Evolutionary conservation across 2,888 invertebrate species (phyloP), one percentile per base, ranked within the genome.

Genomic region (Metopia argyrocephala): DNA sequence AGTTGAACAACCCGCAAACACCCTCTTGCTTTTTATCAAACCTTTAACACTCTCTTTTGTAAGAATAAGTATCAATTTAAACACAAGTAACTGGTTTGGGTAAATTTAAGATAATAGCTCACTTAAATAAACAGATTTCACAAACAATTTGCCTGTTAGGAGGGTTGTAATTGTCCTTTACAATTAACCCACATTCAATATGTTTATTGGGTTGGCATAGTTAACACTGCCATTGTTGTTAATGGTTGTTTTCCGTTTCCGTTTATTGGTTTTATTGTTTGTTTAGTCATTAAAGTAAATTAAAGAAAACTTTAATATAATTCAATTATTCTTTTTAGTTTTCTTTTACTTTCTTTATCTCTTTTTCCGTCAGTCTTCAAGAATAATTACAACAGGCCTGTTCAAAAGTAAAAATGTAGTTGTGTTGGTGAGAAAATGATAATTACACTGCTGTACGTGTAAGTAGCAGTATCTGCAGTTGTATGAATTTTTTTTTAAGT

Each of bases 231-330:
- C 59, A 18, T 21, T 5, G 20, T 54, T 54, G 46, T 25, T n/a
- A 20, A 28, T 50, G 50, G 61, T 62, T 27, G 48, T 46, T 61
- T 71, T 66, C 15, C 54, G 20, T 18, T 46, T 66, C n/a, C 52
- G 28, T 31, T 66, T 52, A 65, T 65, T 65, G 69, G 87, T 87
- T 88, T 21, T n/a, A n/a, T 48, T 48, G 31, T 89, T 89, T 89
- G 87, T 85, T 81, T 85, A 86, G 85, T 88, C 88, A 88, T 89
- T 88, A 87, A 88, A 87, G 86, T 87, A 85, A 88, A 88, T 88
- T 86, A 88, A 88, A 88, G 85, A 86, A 82, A 86, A 86, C 84
- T 87, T 87, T 86, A 78, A 54, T 80, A 48, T 64, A 74, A 50
- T 81, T 78, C 66, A 74, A 78, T 81, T 70, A 70, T 70, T 80